Conservation (phyloP, 2,888 invertebrate species). For the Stegana nigrithorax region DNA sequence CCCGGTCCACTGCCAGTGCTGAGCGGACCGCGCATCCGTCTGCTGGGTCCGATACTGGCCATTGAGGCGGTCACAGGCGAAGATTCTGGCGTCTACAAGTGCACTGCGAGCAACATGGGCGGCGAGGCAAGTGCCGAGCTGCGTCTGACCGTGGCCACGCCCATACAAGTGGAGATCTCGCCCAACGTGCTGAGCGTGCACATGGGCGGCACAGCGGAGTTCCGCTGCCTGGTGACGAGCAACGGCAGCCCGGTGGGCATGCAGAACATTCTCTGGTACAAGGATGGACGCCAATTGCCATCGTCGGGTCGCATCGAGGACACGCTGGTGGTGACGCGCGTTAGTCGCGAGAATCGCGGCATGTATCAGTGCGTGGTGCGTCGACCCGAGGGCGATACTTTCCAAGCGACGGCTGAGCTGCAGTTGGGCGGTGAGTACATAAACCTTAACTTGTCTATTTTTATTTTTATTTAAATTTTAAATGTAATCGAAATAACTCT, state of each 20-base stretch:
- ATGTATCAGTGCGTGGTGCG: constrained; percentile 83
- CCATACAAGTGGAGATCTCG: constrained; percentile 76
- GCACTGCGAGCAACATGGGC: constrained; percentile 77
- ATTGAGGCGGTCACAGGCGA: constrained; percentile 79
- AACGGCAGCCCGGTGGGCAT: constrained; percentile 71
- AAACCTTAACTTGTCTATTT: too few species aligned
- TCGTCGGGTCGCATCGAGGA: constrained; percentile 76
- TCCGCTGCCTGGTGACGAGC: constrained; percentile 74
- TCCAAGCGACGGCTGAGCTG: constrained; percentile 81
- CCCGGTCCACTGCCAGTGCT: constrained; percentile 75
- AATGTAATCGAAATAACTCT: neutral
- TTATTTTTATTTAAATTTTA: too few species aligned
- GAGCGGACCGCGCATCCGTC: constrained; percentile 75
- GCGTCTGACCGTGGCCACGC: constrained; percentile 75
- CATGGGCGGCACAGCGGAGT: constrained; percentile 80
- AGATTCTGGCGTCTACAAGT: constrained; percentile 77
- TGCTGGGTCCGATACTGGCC: constrained; percentile 77
- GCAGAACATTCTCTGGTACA: constrained; percentile 75
- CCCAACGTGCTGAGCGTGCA: constrained; percentile 78
- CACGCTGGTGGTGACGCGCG: constrained; percentile 75
- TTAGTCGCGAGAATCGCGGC: constrained; percentile 79
- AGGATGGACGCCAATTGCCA: constrained; percentile 76
- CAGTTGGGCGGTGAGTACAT: constrained; percentile 77
- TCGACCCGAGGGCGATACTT: constrained; percentile 79
- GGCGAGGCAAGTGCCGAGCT: constrained; percentile 79